Evolutionary conservation across 1,140 invertebrate species (phyloP), one percentile per base, ranked within the genome.

Genomic region (Arion vulgaris): DNA sequence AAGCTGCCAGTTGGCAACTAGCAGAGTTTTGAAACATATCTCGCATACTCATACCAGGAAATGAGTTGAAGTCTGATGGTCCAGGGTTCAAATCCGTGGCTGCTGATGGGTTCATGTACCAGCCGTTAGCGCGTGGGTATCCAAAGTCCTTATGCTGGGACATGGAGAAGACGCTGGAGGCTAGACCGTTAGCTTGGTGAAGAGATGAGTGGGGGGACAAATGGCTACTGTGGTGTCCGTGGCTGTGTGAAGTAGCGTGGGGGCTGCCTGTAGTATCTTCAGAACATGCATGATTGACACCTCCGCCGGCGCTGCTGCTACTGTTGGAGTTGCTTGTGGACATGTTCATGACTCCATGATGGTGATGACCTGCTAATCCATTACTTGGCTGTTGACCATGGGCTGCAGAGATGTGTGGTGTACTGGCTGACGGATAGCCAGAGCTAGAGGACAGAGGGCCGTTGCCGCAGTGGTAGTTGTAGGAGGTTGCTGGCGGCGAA

Each of bases 1-100:
- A 91, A n/a, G 90, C 87, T 0, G 90, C 88, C 9, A 91, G 86
- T 75, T 91, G 90, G 71, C 90, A 91, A 78, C 90, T 91, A 4
- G 89, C 85, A 36, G 86, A 79, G 28, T 73, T 80, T 53, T 87
- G 87, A n/a, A 78, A 71, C 73, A 89, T 89, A 51, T 91, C 90
- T 73, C 89, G 88, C 84, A 91, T 88, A 77, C 88, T 87, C 75
- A 89, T 82, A 49, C 88, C 83, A 32, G 86, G 85, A 38, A 86
- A 81, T 2, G 87, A 85, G 4, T 88, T 75, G 51, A 89, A 88
- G 9, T 88, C 83, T 17, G 85, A 80, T 74, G 87, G 57, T 26
- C 83, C 86, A 45, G 86, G 87, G 79, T 86, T 87, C 36, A 90
- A 82, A 32, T 90, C 88, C 7, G 86, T n/a, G 2, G 87, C 57